Base-by-base conservation (phyloP, 2,113 vertebrate genomes). In the Dicrurus megarhynchus region DNA sequence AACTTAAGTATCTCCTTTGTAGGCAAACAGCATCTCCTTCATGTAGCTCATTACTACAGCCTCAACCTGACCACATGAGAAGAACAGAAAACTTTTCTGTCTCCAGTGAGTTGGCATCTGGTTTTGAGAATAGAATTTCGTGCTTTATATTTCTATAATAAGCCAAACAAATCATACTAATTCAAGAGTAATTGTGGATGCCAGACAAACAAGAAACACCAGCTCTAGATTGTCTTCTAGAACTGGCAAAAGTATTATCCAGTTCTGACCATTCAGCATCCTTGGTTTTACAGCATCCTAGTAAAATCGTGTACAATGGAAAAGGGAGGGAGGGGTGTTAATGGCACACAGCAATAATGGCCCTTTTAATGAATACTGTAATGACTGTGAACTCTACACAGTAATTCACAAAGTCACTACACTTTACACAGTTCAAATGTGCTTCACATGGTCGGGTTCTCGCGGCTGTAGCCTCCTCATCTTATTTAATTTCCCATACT, bases 121-220 rank as follows among this genome's bases (percentile, higher is more conserved):
- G 59, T 80, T 92, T 70, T 93, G 42, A 89, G 68, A 76, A 77
- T 0, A 63, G 33, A 90, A 81, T 87, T 84, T 84, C 27, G 39
- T 1, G 10, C 76, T 81, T 92, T 49, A 30, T 92, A 85, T 92
- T 94, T 97, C 60, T 89, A 18, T 56, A 92, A 77, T 42, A 93
- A 71, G 56, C 35, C 65, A 88, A 95, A 87, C 64, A 85, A 88
- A 88, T 90, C 35, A 81, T 84, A 84, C 64, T 92, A 74, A 92
- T 95, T 95, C 74, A 93, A 81, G 76, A 87, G 68, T 56, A 90
- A 95, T 86, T 42, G 71, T 74, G 47, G 52, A 52, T 52, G 69
- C 60, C 64, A 70, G 91, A 81, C 42, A 89, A 92, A 92, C 74
- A 52, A 95, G 93, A 91, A 95, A 93, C 3, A 9, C 76, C 57